Base-by-base conservation (phyloP, 2,888 invertebrate species). In the Macropis europaea region DNA sequence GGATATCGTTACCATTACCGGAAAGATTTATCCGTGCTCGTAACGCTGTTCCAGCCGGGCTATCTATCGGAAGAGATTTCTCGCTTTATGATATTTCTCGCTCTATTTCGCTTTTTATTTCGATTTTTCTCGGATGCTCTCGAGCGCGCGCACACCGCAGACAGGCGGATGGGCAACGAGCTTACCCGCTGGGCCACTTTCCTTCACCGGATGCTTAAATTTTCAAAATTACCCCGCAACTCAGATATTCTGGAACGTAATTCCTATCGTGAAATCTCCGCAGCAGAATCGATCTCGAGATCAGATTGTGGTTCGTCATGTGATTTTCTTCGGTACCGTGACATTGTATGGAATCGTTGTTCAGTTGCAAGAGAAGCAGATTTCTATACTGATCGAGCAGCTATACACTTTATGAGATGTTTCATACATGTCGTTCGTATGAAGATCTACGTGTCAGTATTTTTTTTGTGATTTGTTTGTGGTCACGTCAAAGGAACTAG, bases 11-110 rank as follows among this genome's bases (percentile, higher is more conserved):
- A 7, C 15, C 47, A 28, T 2, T 56, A 9, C 11, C 43, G 26
- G 24, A 38, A 57, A 57, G 66, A 57, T 69, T 69, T 69, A 69
- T 69, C 56, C 30, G 6, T 1, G 22, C 42, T n/a, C 36, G 36
- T 6, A 32, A 50, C 34, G 28, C 36, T 17, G 24, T 42, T 26
- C 11, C 9, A 32, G 1, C 2, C 26, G 30, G 19, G 9, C 36
- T 4, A 36, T 42, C 50, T 26, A 28, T 56, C 45, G 36, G 50
- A 50, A 43, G 50, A 50, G 59, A 73, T 73, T 73, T 54, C n/a
- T 53, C 45, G 17, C 56, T 69, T 52, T 69, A 57, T 66, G 52
- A 50, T 53, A 17, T 62, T 68, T 52, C 30, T 26, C 28, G 5
- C n/a, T 17, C 15, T 40, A 40, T 17, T 50, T 36, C 38, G 36